Percentiles rank a stretch among this genome's conserved stretches.
Conservation (phyloP, 2,797 vertebrate genomes). For the Nothura maculosa region DNA sequence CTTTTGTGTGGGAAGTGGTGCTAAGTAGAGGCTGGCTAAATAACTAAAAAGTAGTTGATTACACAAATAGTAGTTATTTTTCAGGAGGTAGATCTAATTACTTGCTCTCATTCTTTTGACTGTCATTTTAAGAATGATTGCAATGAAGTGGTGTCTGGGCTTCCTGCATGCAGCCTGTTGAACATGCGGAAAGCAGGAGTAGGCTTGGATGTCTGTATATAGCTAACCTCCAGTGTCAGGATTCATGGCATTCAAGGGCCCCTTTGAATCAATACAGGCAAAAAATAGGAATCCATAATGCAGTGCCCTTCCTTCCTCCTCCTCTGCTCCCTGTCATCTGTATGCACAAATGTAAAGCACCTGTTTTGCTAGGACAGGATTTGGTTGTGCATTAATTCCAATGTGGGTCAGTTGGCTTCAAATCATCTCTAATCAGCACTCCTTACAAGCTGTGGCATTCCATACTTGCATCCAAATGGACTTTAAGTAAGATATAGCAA, state of each 20-base stretch:
- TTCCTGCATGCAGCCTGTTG: background rate
- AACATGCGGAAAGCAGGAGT: background rate
- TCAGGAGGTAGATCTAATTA: background rate
- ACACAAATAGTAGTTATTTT: background rate
- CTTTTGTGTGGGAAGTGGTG: background rate
- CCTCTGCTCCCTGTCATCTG: background rate
- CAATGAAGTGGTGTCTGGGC: background rate
- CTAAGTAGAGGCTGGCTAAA: background rate
- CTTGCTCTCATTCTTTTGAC: background rate
- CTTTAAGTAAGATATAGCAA: background rate
- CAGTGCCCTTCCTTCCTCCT: background rate
- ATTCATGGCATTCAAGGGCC: background rate
- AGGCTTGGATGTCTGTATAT: background rate
- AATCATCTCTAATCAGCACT: conserved; percentile 33
- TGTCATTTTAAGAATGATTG: background rate
- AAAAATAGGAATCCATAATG: background rate
- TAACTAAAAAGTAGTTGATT: background rate
- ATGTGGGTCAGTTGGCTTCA: background rate
- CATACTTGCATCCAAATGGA: background rate
- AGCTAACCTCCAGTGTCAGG: background rate
- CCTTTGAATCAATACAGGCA: background rate
- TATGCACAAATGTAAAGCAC: background rate
- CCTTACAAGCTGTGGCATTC: background rate
- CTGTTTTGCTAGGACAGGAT: background rate
- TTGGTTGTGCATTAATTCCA: background rate